Percentiles rank a stretch among this genome's conserved stretches.
Conservation (phyloP, 2,113 vertebrate species). For the Ginglymostoma cirratum region DNA sequence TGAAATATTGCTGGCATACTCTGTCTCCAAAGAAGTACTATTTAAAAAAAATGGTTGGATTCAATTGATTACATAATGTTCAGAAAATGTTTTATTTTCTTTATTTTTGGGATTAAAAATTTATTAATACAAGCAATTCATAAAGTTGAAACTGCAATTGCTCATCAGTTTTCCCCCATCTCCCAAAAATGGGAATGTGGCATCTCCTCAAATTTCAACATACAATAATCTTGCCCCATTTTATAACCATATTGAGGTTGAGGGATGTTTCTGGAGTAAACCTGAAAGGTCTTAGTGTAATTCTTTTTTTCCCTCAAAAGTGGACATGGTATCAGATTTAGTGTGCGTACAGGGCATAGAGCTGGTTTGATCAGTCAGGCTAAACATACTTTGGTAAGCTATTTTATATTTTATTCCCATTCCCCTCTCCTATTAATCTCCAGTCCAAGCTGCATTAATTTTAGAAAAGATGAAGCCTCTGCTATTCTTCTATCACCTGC, state of each 20-base stretch:
- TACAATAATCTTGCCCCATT: background rate
- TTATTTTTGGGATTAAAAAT: background rate
- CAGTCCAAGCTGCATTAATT: background rate
- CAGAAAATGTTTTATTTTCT: background rate
- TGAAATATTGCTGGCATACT: background rate
- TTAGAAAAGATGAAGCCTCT: background rate
- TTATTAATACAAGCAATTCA: too few relatives aligned
- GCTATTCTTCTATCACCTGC: background rate
- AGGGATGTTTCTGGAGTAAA: background rate
- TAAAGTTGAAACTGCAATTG: background rate
- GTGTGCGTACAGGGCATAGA: background rate
- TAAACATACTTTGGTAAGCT: background rate
- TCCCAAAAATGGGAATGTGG: background rate
- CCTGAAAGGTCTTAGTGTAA: background rate
- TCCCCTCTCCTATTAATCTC: background rate
- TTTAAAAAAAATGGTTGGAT: background rate
- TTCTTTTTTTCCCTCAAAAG: background rate
- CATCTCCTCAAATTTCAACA: background rate
- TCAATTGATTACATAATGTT: background rate
- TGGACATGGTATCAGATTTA: background rate
- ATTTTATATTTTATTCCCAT: background rate
- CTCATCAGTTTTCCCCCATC: background rate
- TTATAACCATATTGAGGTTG: background rate
- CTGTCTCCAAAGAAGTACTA: background rate
- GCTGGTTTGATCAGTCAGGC: background rate